Conservation (phyloP, 2,797 vertebrate genomes). For the Lagodon rhomboides region DNA sequence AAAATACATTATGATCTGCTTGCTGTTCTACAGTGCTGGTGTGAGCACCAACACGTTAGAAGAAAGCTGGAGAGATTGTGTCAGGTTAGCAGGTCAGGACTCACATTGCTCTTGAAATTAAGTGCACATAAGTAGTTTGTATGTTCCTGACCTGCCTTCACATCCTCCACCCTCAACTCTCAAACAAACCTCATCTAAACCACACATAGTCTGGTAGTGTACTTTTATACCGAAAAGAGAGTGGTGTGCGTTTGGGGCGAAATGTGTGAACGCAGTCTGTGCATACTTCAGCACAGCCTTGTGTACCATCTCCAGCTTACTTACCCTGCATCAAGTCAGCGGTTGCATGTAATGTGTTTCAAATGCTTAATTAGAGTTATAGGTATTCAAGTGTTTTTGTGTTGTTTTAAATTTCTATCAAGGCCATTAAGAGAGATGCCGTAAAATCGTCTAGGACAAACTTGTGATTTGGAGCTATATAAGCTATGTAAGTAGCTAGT, state of each 20-base stretch:
- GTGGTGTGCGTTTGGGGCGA: neutral
- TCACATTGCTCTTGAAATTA: conserved; percentile 20
- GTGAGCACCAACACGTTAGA: neutral
- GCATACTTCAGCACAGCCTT: neutral
- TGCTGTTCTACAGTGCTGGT: neutral
- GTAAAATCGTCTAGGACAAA: neutral
- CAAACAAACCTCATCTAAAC: neutral
- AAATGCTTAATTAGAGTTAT: neutral
- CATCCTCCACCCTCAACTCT: neutral
- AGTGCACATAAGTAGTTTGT: conserved; percentile 6
- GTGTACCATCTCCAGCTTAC: neutral
- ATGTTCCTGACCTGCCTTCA: neutral
- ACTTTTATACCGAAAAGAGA: neutral
- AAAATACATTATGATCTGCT: conserved; percentile 30
- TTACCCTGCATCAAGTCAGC: neutral
- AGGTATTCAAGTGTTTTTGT: neutral
- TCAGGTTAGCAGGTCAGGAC: conserved; percentile 27
- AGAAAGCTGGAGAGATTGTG: conserved; percentile 1
- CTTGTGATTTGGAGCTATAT: neutral
- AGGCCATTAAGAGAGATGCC: neutral
- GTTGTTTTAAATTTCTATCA: neutral
- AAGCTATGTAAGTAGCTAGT: neutral
- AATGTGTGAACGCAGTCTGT: neutral
- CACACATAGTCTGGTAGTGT: neutral
- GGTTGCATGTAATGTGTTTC: neutral